Base-by-base conservation (phyloP, 2,888 invertebrate genomes). In the Cryptus viduatorius region DNA sequence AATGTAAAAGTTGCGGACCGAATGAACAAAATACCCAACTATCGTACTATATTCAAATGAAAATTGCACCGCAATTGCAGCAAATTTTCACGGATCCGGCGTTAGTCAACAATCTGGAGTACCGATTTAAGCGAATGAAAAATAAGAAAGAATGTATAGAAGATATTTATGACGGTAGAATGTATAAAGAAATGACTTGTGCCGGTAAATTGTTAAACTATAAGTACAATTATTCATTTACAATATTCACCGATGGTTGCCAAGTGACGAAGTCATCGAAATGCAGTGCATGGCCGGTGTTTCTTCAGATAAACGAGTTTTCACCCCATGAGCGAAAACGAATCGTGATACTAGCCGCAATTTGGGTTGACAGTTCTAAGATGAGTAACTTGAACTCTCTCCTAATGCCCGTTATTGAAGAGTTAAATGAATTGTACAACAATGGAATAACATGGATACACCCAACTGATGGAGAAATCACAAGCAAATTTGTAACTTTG, bases 271-370 rank as follows among this genome's bases (percentile, higher is more conserved):
- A 29, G 5, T 76, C 81, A 12, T 48, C 75, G 31, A 59, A 48
- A n/a, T 37, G 44, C 44, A 69, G 69, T 56, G 81, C 48, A 31
- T 61, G 78, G 69, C 78, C 69, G 24, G n/a, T 79, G 1, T 79
- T 69, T 16, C 14, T 69, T 3, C 29, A 68, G n/a, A 29, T 69
- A 7, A 78, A 78, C 37, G 78, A 78, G 14, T 61, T 61, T 12
- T 29, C 50, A 5, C 72, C 76, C 0, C 81, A 76, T 0, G 48
- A 14, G 0, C 76, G 81, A 0, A 71, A 72, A n/a, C 65, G 29
- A 44, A 19, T 64, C n/a, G 65, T 82, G 19, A 69, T 82, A 50
- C 77, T 71, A 19, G 82, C 82, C 7, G 82, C 19, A 24, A 82
- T 82, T 37, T 61, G 12, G 12, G 77, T 82, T 8, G 77, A 71